phyloP scores from a whole-genome alignment of 2,113 vertebrate genomes.

The Rhinoderma darwinii region DNA sequence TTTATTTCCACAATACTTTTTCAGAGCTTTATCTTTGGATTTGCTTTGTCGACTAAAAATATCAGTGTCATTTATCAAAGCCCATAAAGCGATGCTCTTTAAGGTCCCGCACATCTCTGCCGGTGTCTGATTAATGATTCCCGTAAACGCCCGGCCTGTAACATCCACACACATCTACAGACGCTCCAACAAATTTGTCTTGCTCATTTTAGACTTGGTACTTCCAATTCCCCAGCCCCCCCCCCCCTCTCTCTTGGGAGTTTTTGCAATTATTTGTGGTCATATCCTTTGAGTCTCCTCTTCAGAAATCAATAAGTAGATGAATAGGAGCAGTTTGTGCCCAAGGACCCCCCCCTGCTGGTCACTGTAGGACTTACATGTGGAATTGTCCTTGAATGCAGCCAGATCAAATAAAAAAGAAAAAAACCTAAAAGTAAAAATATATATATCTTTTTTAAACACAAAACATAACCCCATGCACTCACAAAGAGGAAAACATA shows the following conservation, averaged over 20 bases:
- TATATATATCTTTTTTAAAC: neutral
- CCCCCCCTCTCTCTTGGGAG: neutral
- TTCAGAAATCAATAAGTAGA: slow-evolving; percentile 43
- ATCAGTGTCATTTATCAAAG: slow-evolving; percentile 20
- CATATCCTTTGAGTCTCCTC: slow-evolving; percentile 11
- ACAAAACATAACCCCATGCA: neutral
- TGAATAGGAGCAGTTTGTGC: neutral
- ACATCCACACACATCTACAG: neutral
- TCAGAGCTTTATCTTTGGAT: neutral
- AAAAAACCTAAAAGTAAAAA: neutral
- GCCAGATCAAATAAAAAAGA: neutral
- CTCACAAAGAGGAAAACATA: neutral
- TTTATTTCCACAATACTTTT: neutral
- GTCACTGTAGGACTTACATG: neutral
- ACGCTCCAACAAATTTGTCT: slow-evolving; percentile 34
- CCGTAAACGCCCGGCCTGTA: neutral
- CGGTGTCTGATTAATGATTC: slow-evolving; percentile 34
- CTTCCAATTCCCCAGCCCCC: neutral
- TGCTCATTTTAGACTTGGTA: slow-evolving; percentile 45
- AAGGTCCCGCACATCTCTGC: neutral
- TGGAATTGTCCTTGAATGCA: neutral
- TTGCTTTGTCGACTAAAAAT: slow-evolving; percentile 41
- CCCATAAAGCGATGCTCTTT: slow-evolving; percentile 12
- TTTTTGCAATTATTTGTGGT: neutral
- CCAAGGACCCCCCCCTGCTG: neutral